Evolutionary conservation across 2,797 vertebrate genomes (phyloP), one percentile per base, ranked within the genome.

Genomic region (Pseudomugil gertrudae): DNA sequence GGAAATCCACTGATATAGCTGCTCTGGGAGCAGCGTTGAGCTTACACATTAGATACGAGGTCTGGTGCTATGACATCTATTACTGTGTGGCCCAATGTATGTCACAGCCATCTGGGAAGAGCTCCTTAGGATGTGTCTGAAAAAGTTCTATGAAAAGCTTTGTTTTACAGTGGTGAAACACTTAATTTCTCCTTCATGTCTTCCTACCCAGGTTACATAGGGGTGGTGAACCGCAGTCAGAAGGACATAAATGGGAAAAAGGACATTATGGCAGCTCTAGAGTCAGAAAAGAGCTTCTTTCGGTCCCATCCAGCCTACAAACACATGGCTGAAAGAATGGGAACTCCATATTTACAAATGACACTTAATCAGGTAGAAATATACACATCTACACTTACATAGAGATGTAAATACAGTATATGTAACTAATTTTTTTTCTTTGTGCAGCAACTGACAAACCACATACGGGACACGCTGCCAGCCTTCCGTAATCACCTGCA

Each of bases 371-470:
- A 97, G 95, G 96, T 96, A 80, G 29, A 65, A 55, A 73, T 21
- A 5, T 19, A 48, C 5, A 50, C 29, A 36, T 32, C 35, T 11
- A 68, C 14, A 13, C 26, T 56, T 4, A 57, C 54, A 35, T 9
- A 23, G 5, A 35, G 3, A 54, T 33, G 4, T 35, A 47, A 61
- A 58, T 21, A 9, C 0, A n/a, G 10, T 51, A 14, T 62, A 23
- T 57, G 2, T 57, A 26, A 32, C 2, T 23, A 57, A 14, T 66
- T 15, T 36, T 36, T 36, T 4, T 3, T 81, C 77, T 90, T 38
- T 86, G 71, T 71, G 45, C 84, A 95, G 96, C 96, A 97, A 96
- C 94, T 98, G 79, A 98, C 95, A 79, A 96, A 96, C 86, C 97
- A 98, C 87, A 98, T 98, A 79, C 93, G 95, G 54, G 96, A 96